Percentiles rank a stretch among this genome's conserved stretches.
phyloP scores from a whole-genome alignment of 2,888 invertebrate species.

The Germaria angustata region DNA sequence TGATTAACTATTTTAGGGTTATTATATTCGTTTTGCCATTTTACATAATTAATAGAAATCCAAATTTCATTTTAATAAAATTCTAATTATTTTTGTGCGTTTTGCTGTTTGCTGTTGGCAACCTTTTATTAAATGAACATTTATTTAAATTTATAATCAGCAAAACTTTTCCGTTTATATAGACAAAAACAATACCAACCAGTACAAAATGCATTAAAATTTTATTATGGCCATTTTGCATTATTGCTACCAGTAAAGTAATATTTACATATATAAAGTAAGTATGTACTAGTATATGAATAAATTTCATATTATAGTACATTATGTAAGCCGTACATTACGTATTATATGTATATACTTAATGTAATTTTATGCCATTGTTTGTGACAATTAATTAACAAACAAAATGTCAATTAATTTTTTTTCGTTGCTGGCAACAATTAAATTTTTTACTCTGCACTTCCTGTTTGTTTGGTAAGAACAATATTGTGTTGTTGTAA shows the following conservation, averaged over 20 bases:
- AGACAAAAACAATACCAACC: neutral
- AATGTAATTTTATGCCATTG: constrained; percentile 15
- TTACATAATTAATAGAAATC: constrained; percentile 37
- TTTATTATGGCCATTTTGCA: constrained; percentile 53
- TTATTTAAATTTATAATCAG: constrained; percentile 65
- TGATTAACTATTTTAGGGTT: neutral
- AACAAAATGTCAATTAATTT: constrained; percentile 79
- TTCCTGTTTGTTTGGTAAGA: constrained; percentile 34
- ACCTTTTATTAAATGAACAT: constrained; percentile 32
- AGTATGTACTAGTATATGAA: no score
- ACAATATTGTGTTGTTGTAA: constrained; percentile 39
- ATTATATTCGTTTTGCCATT: neutral
- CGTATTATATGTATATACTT: neutral
- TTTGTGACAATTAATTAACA: constrained; percentile 77
- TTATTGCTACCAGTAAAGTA: constrained; percentile 36
- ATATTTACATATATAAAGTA: constrained; percentile 50
- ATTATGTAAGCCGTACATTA: neutral
- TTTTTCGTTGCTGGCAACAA: constrained; percentile 73
- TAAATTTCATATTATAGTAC: neutral
- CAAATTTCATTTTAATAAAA: constrained; percentile 35
- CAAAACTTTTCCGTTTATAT: constrained; percentile 32
- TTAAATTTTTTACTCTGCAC: constrained; percentile 72
- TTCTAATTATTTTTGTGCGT: constrained; percentile 27
- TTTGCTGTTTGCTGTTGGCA: neutral
- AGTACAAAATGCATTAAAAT: constrained; percentile 51